Evolutionary conservation across 2,113 vertebrate species (phyloP).

Genomic region (Ranitomeya variabilis): DNA sequence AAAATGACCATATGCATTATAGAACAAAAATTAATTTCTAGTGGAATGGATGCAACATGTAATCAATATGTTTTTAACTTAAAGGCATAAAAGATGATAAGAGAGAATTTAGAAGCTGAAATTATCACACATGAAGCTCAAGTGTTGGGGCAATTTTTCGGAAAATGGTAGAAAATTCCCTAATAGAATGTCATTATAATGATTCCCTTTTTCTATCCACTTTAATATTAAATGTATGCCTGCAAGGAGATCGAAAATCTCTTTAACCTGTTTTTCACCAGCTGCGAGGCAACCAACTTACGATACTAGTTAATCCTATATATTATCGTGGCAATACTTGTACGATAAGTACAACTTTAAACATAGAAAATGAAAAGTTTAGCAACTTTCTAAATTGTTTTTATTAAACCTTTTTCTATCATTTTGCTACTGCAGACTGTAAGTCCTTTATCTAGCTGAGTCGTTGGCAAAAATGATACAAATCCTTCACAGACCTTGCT

Average conservation of each 20-base stretch:
- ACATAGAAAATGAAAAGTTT: too few relatives aligned
- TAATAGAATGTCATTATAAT: not conserved
- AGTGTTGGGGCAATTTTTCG: not conserved
- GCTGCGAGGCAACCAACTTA: not conserved
- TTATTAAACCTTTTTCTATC: too few relatives aligned
- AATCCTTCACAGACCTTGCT: too few relatives aligned
- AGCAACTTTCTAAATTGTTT: too few relatives aligned
- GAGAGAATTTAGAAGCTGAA: too few relatives aligned
- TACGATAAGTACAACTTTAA: too few relatives aligned
- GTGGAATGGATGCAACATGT: not conserved
- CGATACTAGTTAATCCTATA: not conserved
- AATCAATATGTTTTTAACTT: not conserved
- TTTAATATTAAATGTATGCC: not conserved
- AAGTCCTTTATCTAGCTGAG: too few relatives aligned
- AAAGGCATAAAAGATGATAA: not conserved
- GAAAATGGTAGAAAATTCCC: not conserved
- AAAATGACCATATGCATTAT: not conserved
- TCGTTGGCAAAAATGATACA: too few relatives aligned
- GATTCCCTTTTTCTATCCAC: not conserved
- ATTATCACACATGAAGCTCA: not conserved
- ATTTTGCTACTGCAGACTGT: too few relatives aligned
- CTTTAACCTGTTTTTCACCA: not conserved
- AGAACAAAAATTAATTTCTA: not conserved
- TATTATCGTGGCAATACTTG: too few relatives aligned
- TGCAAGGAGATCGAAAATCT: not conserved